phyloP scores from a whole-genome alignment of 92 coral and sea anemone species.

The Parazoanthus swiftii region DNA sequence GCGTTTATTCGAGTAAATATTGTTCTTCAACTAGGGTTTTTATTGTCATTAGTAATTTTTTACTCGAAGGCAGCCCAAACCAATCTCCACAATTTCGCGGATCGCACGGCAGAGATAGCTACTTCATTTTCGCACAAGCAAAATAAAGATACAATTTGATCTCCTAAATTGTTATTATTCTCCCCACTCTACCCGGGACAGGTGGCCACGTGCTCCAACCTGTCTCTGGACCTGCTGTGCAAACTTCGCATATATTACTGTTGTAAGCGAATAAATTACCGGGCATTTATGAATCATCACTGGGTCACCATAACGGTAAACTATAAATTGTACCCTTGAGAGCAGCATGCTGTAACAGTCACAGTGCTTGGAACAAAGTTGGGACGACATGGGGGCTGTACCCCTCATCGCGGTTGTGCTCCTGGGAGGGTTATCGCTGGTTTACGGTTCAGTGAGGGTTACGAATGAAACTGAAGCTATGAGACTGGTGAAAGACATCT shows the following conservation, averaged over 20 bases:
- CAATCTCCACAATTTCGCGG: no score
- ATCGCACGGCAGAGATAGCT: no score
- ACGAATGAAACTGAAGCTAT: conserved; percentile 33
- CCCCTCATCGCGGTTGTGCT: background rate
- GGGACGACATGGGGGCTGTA: background rate
- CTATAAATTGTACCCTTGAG: background rate
- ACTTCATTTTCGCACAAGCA: no score
- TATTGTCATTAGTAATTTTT: no score
- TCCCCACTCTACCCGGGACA: conserved; percentile 25
- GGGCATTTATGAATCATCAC: conserved; percentile 25
- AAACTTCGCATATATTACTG: conserved; percentile 25
- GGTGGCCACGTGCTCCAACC: conserved; percentile 30
- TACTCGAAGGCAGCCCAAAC: no score
- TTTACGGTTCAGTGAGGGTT: conserved; percentile 22
- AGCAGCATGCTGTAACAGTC: background rate
- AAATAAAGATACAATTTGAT: no score
- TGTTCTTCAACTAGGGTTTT: no score
- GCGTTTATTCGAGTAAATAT: no score
- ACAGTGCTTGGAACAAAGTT: background rate
- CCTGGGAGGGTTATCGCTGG: background rate
- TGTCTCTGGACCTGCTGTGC: conserved; percentile 39
- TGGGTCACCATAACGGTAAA: background rate
- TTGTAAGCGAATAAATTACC: conserved; percentile 8
- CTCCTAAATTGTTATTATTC: background rate
- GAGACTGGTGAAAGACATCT: conserved; percentile 31